phyloP scores from a whole-genome alignment of 1,140 invertebrate genomes.

The Phymorhynchus buccinoides region DNA sequence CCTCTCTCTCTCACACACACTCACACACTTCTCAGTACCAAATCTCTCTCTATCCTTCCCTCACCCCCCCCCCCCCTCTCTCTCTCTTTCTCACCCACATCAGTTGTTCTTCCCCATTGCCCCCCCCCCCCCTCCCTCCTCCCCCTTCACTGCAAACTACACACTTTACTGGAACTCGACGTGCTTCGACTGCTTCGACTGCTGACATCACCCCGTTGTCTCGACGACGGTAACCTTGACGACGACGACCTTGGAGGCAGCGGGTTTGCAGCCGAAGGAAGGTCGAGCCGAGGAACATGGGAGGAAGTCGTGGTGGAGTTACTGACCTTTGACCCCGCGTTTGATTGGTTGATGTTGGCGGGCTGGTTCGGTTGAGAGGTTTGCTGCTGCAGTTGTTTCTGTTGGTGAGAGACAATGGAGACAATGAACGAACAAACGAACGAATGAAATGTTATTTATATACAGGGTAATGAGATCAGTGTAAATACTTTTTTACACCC shows the following conservation, averaged over 20 bases:
- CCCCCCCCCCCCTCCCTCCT: background rate
- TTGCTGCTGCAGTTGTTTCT: background rate
- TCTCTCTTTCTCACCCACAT: conserved; percentile 7
- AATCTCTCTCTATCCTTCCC: background rate
- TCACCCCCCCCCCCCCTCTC: background rate
- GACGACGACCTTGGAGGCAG: background rate
- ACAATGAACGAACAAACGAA: too few species aligned
- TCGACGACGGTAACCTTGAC: background rate
- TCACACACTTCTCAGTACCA: too few species aligned
- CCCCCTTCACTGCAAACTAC: conserved; percentile 44
- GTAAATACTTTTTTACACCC: too few species aligned
- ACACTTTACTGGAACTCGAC: conserved; percentile 51
- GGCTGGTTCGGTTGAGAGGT: background rate
- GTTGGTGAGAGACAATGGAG: too few species aligned
- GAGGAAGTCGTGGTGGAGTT: background rate
- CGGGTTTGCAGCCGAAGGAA: background rate
- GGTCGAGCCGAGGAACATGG: background rate
- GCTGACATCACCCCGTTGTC: background rate
- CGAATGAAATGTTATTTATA: too few species aligned
- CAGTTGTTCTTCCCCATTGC: background rate
- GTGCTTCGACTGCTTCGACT: background rate
- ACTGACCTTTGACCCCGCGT: too few species aligned
- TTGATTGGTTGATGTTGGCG: background rate
- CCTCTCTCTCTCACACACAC: too few species aligned
- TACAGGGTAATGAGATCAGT: too few species aligned